Evolutionary conservation across 2,888 invertebrate genomes (phyloP), one percentile per base, ranked within the genome.

Genomic region (Oscheius onirici): DNA sequence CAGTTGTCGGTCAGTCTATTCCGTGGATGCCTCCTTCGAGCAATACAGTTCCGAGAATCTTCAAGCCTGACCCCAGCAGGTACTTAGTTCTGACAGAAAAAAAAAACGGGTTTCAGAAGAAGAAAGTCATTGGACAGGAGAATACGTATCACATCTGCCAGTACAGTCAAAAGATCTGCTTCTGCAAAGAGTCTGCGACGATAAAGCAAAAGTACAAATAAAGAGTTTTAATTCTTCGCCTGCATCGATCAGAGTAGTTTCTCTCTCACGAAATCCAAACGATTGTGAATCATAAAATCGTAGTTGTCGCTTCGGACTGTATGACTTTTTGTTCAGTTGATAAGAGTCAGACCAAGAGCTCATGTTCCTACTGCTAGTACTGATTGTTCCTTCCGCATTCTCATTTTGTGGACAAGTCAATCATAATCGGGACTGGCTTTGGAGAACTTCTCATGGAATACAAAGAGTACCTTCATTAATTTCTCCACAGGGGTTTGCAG

Each of bases 21-120:
- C 79, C 79, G 11, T 79, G 79, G 79, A 69, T 79, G n/a, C 79
- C 79, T 11, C 75, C n/a, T n/a, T n/a, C 79, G 10, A 79, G 73
- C 61, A 76, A 77, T 26, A 49, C 74, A 22, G 49, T 79, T n/a
- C 76, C 76, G 1, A 52, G 76, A 20, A 65, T 44, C n/a, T 72
- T 72, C 40, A 66, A 52, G 3, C 54, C 66, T 41, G 51, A 51
- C 40, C 10, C 26, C 13, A 66, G 28, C 26, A 52, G 66, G 66
- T 66, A 66, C 17, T 20, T 1, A 49, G 49, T 10, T 10, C 17
- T 58, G 3, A 6, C 13, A 57, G 28, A 3, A 57, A 3, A n/a
- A 57, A 8, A 44, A n/a, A 61, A 20, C 20, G n/a, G 13, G n/a
- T 34, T 63, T 26, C 15, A 58, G 58, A 40, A 63, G 63, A 20